Conservation (phyloP, 2,888 invertebrate genomes). For the Polymixis lichenea region DNA sequence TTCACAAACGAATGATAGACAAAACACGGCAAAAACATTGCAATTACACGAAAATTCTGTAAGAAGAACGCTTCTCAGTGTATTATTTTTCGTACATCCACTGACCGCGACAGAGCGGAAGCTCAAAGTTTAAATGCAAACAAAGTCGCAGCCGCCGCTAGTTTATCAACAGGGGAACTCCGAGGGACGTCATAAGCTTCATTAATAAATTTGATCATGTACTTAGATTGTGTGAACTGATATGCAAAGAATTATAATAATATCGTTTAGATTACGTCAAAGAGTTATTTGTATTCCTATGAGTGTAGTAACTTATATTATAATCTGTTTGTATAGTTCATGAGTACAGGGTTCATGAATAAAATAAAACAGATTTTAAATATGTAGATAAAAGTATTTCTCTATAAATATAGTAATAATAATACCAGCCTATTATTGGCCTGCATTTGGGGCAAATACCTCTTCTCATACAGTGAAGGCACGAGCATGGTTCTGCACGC, state of each 20-base stretch:
- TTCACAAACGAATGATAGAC: not conserved
- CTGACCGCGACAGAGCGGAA: not conserved
- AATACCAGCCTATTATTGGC: too few relatives aligned
- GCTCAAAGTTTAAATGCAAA: not conserved
- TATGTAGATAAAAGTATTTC: not conserved
- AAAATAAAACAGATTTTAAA: not conserved
- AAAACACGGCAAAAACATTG: not conserved
- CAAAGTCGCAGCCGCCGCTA: not conserved
- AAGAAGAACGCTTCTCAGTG: too few relatives aligned
- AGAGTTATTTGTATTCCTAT: constrained; percentile 2
- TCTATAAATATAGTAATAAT: too few relatives aligned
- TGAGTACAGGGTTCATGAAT: not conserved
- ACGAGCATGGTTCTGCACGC: too few relatives aligned
- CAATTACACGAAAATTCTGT: not conserved
- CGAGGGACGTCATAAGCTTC: constrained; percentile 33
- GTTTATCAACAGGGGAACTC: constrained; percentile 34
- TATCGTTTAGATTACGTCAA: constrained; percentile 32
- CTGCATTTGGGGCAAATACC: too few relatives aligned
- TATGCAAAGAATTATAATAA: constrained; percentile 40
- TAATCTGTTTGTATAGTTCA: not conserved
- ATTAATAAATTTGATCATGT: constrained; percentile 50
- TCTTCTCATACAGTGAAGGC: too few relatives aligned
- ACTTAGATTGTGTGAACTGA: constrained; percentile 20
- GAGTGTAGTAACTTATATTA: not conserved
- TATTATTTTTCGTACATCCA: too few relatives aligned